These are phyloP conservation scores for Pteropus rufus DNA, from an alignment of 2,797 vertebrate species.

Conservation along the genomic window DNA sequence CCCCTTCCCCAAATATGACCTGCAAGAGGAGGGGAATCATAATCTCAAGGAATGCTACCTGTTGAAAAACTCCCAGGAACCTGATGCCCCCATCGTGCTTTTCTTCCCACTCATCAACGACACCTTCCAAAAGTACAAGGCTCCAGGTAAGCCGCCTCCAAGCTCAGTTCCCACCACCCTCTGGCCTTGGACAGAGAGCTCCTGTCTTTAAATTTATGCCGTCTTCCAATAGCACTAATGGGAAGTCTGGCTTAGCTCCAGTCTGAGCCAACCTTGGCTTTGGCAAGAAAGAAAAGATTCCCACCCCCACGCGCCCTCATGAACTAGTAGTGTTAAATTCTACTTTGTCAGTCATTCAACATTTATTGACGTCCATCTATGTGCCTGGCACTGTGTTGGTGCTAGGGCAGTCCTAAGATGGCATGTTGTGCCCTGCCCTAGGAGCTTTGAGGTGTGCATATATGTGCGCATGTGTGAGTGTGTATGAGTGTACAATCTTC, in stretches of 20 bases:
- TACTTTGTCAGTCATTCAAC: not conserved
- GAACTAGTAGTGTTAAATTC: not conserved
- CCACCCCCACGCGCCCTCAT: no score
- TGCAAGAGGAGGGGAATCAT: slow-evolving; percentile 79
- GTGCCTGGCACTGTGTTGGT: not conserved
- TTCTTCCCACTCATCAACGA: slow-evolving; percentile 89
- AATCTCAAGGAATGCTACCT: slow-evolving; percentile 87
- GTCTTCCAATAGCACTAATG: rapidly evolving
- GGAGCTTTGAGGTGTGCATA: not conserved
- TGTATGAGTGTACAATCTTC: not conserved
- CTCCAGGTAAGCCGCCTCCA: slow-evolving; percentile 83
- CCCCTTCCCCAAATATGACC: slow-evolving; percentile 84
- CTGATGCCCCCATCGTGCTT: slow-evolving; percentile 84
- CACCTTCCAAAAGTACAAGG: slow-evolving; percentile 87
- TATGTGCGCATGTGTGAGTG: rapidly evolving
- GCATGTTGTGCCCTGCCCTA: not conserved
- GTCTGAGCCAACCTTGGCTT: not conserved
- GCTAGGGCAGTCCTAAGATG: not conserved
- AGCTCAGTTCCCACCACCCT: rapidly evolving
- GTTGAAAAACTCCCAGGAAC: slow-evolving; percentile 82
- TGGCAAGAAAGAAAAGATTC: not conserved
- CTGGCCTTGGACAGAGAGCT: not conserved
- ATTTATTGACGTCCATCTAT: not conserved
- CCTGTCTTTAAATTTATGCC: not conserved
- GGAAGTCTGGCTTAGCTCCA: not conserved